phyloP scores from a whole-genome alignment of 2,888 invertebrate species.

The Petrophora chlorosata region DNA sequence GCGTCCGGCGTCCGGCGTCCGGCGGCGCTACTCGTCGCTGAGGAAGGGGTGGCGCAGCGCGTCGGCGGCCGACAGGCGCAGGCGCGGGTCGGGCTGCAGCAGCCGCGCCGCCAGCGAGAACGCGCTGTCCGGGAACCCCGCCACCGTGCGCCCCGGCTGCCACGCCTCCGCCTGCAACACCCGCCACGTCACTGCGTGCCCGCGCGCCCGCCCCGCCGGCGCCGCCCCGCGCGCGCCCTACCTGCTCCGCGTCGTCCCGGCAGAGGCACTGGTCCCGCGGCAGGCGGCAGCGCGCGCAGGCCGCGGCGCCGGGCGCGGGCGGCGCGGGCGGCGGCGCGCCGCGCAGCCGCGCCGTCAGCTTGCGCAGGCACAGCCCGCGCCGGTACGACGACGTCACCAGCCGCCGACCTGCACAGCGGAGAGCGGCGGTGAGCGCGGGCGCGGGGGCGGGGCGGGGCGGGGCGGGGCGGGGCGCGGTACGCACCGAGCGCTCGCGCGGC shows the following conservation, averaged over 20 bases:
- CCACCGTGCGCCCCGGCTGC: conserved; percentile 37
- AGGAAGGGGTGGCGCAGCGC: conserved; percentile 92
- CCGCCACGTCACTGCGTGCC: not conserved
- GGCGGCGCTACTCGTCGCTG: conserved; percentile 9
- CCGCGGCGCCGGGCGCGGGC: conserved; percentile 33
- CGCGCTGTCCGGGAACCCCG: conserved; percentile 87
- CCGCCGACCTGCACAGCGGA: conserved; percentile 68
- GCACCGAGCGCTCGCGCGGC: conserved; percentile 87
- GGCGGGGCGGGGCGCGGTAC: conserved; percentile 51
- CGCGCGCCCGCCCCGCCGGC: not conserved
- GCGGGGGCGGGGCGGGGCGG: conserved; percentile 76
- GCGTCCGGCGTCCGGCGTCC: too few relatives aligned
- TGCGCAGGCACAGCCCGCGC: conserved; percentile 30
- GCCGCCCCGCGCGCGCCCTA: conserved; percentile 14
- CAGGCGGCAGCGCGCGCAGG: conserved; percentile 37
- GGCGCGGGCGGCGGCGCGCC: conserved; percentile 28
- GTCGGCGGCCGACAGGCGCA: conserved; percentile 88
- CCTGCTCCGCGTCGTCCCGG: conserved; percentile 45
- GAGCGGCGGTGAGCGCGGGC: conserved; percentile 71
- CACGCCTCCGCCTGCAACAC: conserved; percentile 44
- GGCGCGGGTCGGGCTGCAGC: conserved; percentile 90
- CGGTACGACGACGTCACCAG: conserved; percentile 12
- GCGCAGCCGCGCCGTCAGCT: conserved; percentile 31
- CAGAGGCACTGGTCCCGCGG: conserved; percentile 53
- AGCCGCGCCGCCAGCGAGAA: conserved; percentile 88